Evolutionary conservation across 53 echinoderm and acorn worm species (phyloP), one percentile per base, ranked within the genome.

Genomic region (Holothuria leucospilota): DNA sequence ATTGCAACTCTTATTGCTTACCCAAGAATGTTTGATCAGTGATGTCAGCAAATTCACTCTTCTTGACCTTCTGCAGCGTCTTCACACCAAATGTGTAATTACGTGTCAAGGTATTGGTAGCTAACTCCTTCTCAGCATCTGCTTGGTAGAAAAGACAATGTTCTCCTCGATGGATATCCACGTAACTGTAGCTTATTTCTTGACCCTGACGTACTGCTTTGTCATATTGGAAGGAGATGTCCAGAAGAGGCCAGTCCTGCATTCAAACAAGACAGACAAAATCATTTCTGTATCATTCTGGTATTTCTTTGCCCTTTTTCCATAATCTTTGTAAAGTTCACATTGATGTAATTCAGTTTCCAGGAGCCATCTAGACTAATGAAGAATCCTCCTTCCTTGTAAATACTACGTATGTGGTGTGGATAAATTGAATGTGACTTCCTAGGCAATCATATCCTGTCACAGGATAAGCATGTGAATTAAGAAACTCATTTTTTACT

Each of bases 211-310:
- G 67, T 38, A 38, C 9, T 12, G 68, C 78, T 68, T 61, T 9
- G 62, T 58, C 46, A 85, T 61, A 69, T 68, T 79, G 68, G 78
- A 66, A 69, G 56, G 85, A 27, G 27, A 49, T 24, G 67, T 90
- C 78, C 10, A 85, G 78, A 78, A 90, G 40, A 74, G 90, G 62
- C 59, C 56, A 80, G 61, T 80, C 80, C 80, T 80, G 62, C 46
- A 73, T 16, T 15, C 8, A 40, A 39, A 41, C 20, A 46, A 49
- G n/a, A 27, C 8, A 18, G 39, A 73, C 46, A 20, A 71, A 23
- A 65, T 12, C 21, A 26, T 46, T 46, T 46, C 11, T 8, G 46
- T 46, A 0, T 11, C 46, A 46, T 46, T 46, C 8, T 46, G 46
- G 8, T 40, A 7, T 7, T 40, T 40, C 40, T 40, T 40, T 40